Evolutionary conservation across 1,140 invertebrate species (phyloP).

Genomic region (Leptoteleia sp.): DNA sequence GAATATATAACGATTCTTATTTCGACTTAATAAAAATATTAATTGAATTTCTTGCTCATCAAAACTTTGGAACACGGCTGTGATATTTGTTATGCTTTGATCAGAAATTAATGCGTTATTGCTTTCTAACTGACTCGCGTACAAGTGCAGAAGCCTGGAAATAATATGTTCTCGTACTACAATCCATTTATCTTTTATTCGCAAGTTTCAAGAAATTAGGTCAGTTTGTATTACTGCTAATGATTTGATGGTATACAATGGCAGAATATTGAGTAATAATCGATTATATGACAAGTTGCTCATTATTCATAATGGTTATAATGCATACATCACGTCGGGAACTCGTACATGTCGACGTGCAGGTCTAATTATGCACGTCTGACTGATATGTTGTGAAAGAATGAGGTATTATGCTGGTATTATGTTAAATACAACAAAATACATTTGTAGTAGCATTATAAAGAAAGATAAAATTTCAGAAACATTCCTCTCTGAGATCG

Average conservation of each 20-base stretch:
- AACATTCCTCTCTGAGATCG: no score
- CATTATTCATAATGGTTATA: conserved; percentile 53
- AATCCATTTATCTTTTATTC: conserved; percentile 2
- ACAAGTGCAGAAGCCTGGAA: neutral
- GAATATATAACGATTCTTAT: no score
- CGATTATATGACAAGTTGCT: conserved; percentile 47
- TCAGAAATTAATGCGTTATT: conserved; percentile 8
- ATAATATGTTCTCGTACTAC: neutral
- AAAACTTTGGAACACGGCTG: conserved; percentile 6
- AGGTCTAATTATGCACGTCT: conserved; percentile 45
- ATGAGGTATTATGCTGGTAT: conserved; percentile 5
- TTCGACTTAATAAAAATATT: no score
- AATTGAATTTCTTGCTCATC: conserved; percentile 27
- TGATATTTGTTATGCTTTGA: conserved; percentile 7
- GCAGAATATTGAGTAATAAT: conserved; percentile 37
- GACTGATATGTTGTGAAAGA: conserved; percentile 36
- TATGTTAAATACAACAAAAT: neutral
- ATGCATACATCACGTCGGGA: conserved; percentile 35
- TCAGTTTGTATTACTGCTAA: conserved; percentile 35
- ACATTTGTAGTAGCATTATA: no score
- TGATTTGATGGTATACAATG: conserved; percentile 20
- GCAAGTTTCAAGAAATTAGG: conserved; percentile 18
- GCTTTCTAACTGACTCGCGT: conserved; percentile 1
- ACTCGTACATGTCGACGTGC: conserved; percentile 34
- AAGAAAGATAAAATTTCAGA: no score